Conservation (phyloP, 2,113 vertebrate genomes). For the Trematomus loennbergii region DNA sequence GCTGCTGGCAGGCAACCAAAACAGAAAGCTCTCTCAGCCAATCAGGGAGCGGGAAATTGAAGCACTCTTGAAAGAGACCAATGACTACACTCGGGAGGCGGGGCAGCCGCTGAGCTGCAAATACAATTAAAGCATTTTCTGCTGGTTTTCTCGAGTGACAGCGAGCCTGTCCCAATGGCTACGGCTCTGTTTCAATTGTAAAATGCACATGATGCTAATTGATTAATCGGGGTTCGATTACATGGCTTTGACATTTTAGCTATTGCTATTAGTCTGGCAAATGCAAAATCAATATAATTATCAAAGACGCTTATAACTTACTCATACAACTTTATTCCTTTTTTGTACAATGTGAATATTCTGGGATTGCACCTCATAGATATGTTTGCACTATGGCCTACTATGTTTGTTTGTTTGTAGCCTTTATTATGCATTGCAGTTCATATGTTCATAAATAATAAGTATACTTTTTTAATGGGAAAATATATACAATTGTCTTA, state of each 20-base stretch:
- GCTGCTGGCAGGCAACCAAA: slow-evolving; percentile 82
- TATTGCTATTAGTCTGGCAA: neutral
- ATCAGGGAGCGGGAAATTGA: slow-evolving; percentile 57
- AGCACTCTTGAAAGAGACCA: slow-evolving; percentile 66
- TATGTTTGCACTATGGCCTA: neutral
- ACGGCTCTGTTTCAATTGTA: slow-evolving; percentile 75
- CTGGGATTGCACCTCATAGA: neutral
- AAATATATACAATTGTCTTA: too few species aligned
- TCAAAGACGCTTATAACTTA: neutral
- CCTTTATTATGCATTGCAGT: too few species aligned
- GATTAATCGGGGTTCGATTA: slow-evolving; percentile 60
- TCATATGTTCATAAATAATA: too few species aligned
- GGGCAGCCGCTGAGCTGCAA: slow-evolving; percentile 66
- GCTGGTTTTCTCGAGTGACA: slow-evolving; percentile 78
- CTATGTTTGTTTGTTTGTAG: too few species aligned
- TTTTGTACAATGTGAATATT: neutral
- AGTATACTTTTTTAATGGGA: too few species aligned
- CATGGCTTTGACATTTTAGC: slow-evolving; percentile 2
- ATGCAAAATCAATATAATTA: neutral
- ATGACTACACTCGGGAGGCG: slow-evolving; percentile 54
- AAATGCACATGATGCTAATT: slow-evolving; percentile 78
- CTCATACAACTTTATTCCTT: neutral
- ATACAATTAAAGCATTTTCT: slow-evolving; percentile 80
- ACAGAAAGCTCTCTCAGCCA: slow-evolving; percentile 84
- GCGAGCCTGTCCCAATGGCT: slow-evolving; percentile 73